Conservation (phyloP, 2,888 invertebrate genomes). For the Galerucella nymphaeae region DNA sequence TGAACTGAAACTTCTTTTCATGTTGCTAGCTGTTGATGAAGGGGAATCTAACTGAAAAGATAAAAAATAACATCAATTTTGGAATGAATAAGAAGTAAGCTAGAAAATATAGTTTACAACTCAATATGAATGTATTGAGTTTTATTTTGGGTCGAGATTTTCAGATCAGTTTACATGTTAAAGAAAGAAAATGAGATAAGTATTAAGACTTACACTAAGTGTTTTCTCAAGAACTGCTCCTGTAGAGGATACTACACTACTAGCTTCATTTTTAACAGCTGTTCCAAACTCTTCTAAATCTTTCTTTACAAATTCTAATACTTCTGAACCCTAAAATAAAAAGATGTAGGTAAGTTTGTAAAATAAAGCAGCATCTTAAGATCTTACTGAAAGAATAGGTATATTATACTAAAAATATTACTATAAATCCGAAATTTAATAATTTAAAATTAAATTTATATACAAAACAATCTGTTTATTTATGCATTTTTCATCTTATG, state of each 20-base stretch:
- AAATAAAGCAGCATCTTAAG: background rate
- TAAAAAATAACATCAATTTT: background rate
- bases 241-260: conserved; percentile 73
- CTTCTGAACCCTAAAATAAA: conserved; percentile 73
- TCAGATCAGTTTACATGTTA: too few relatives aligned
- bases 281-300: conserved; percentile 80
- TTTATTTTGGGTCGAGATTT: too few relatives aligned
- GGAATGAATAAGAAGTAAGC: too few relatives aligned
- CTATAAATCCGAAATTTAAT: background rate
- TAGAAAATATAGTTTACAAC: too few relatives aligned
- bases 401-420: background rate
- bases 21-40: conserved; percentile 76
- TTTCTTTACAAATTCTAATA: conserved; percentile 80
- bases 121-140: too few relatives aligned
- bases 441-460: too few relatives aligned
- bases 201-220: conserved; percentile 68
- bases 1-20: conserved; percentile 78
- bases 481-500: too few relatives aligned
- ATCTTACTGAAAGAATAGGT: background rate
- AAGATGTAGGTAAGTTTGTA: background rate
- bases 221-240: conserved; percentile 77
- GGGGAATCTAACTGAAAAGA: conserved; percentile 74
- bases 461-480: too few relatives aligned
- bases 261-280: conserved; percentile 78
- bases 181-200: background rate